A percentile compares a stretch with the other conserved stretches of the same genome.
Conservation (phyloP, 2,113 vertebrate species). For the Eulacestoma nigropectus region DNA sequence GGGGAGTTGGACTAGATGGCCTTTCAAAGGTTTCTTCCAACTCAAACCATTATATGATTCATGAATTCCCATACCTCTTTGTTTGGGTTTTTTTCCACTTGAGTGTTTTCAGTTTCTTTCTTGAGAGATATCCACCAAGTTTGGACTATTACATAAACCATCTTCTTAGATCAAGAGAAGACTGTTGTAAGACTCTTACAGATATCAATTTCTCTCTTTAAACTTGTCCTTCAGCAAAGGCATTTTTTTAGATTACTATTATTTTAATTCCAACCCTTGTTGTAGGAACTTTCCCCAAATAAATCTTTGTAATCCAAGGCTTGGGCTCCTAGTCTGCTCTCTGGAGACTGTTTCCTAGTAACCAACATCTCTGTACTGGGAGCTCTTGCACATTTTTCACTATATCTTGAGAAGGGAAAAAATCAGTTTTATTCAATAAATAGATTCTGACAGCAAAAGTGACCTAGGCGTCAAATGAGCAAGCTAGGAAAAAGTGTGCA, state of each 20-base stretch:
- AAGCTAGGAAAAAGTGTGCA: background rate
- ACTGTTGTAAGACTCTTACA: background rate
- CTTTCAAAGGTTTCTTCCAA: background rate
- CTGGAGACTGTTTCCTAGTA: constrained; percentile 44
- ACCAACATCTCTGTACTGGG: background rate
- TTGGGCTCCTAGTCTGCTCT: background rate
- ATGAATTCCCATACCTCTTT: background rate
- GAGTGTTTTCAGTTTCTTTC: background rate
- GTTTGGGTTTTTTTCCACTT: background rate
- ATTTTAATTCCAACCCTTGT: background rate
- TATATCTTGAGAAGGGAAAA: constrained; percentile 9
- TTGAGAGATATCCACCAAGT: background rate
- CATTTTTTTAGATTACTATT: background rate
- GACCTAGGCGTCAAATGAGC: background rate
- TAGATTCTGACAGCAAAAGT: constrained; percentile 52
- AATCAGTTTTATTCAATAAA: constrained; percentile 35
- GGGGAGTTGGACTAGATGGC: background rate
- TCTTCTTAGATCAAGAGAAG: background rate
- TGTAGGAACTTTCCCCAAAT: background rate
- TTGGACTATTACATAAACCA: background rate
- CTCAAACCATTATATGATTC: background rate
- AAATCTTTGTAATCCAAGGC: constrained; percentile 21
- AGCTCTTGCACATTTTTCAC: constrained; percentile 30
- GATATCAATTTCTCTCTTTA: background rate
- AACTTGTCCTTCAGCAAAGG: background rate